Evolutionary conservation across 1,140 invertebrate genomes (phyloP).

Genomic region (Caerostris darwini): DNA sequence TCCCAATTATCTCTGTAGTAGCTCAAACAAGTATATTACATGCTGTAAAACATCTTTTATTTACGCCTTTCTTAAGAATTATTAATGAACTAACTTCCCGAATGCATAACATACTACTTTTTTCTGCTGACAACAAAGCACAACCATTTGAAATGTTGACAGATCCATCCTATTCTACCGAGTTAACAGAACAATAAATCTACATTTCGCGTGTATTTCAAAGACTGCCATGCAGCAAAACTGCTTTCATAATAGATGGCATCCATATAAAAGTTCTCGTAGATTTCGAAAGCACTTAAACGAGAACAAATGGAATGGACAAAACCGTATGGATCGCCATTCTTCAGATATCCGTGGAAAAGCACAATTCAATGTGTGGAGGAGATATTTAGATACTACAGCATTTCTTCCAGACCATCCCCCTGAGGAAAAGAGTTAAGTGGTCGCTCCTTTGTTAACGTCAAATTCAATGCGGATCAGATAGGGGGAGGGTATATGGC

Average conservation of each 20-base stretch:
- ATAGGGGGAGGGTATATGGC: neutral
- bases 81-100: no score
- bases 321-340: neutral
- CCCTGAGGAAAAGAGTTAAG: conserved; percentile 44
- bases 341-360: neutral
- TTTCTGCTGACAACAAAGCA: no score
- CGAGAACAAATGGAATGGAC: conserved; percentile 12
- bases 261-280: neutral
- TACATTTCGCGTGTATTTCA: neutral
- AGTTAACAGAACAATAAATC: neutral
- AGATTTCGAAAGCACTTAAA: conserved; percentile 29
- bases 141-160: no score
- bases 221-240: neutral
- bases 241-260: neutral
- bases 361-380: neutral
- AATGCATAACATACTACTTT: no score
- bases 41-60: no score
- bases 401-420: neutral
- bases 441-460: conserved; percentile 62
- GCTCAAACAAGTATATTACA: no score
- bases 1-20: no score
- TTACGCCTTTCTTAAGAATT: no score
- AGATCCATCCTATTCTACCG: neutral
- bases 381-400: conserved; percentile 26
- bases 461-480: conserved; percentile 48